Evolutionary conservation across 2,888 invertebrate species (phyloP), one percentile per base, ranked within the genome.

Genomic region (Luperina testacea): DNA sequence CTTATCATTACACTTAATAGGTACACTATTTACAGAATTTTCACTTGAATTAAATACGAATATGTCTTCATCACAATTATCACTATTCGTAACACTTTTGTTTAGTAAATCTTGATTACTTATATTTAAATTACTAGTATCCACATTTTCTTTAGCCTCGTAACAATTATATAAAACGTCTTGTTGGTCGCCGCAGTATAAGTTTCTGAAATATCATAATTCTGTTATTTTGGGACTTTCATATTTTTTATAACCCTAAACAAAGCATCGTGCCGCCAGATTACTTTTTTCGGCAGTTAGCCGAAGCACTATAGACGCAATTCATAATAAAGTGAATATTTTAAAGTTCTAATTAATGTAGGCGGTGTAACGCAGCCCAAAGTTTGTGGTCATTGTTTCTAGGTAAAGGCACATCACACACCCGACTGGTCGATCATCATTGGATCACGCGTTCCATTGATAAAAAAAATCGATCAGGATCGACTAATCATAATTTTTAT

Each of bases 151-250:
- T 90, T 95, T 95, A 76, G 92, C 84, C 74, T 95, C 95, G 72
- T 89, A 87, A 80, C 85, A 80, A 78, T 87, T 89, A 75, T 88
- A 92, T 67, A 92, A 81, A 57, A 92, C 91, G 32, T 93, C 91
- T 45, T 85, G 87, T 79, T 93, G 92, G 24, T 95, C 93, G 65
- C 92, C 93, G 91, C 93, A 94, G 86, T 96, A 96, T 61, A 96
- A 91, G 71, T 96, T 95, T 91, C 96, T 96, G 95, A 42, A 92
- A 94, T 73, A 75, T 78, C 79, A 79, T 61, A 76, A 69, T n/a
- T 70, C 4, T 69, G 48, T 71, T 75, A 73, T 72, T 57, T 45
- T 51, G 1, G 11, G 3, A 27, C 24, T 63, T 51, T n/a, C 3
- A 48, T 61, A 59, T 63, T 17, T n/a, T 45, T n/a, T 42, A 42